Conservation (phyloP, 2,113 vertebrate genomes). For the Pachyramphus minor region DNA sequence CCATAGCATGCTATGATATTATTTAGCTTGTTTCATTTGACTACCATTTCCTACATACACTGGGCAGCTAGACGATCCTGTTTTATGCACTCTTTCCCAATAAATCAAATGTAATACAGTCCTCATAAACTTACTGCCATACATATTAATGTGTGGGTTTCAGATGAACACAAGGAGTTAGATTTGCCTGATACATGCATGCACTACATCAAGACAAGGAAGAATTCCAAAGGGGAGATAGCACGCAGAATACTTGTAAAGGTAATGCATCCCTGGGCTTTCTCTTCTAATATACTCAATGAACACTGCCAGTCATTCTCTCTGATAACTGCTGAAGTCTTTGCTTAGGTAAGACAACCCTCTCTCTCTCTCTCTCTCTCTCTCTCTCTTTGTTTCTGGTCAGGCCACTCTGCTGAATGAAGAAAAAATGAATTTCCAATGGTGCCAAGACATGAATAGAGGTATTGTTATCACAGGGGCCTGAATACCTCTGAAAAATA, state of each 20-base stretch:
- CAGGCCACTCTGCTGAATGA: conserved; percentile 8
- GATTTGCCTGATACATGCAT: neutral
- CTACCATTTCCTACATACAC: neutral
- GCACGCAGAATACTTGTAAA: neutral
- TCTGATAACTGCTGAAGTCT: conserved; percentile 7
- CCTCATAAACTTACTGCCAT: neutral
- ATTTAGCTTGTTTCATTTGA: conserved; percentile 8
- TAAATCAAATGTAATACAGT: neutral
- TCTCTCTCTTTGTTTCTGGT: neutral
- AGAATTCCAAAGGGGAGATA: neutral
- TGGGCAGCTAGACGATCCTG: neutral
- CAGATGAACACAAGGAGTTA: neutral
- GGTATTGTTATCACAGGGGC: conserved; percentile 53
- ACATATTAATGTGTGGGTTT: neutral
- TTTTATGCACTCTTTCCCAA: neutral
- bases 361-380: neutral
- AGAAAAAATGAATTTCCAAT: conserved; percentile 42
- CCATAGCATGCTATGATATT: neutral
- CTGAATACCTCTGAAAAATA: conserved; percentile 47
- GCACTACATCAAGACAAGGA: neutral
- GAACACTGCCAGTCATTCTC: neutral
- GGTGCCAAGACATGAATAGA: conserved; percentile 57
- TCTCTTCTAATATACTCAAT: neutral
- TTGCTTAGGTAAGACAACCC: conserved; percentile 32
- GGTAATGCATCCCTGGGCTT: neutral